Conservation (phyloP, 2,888 invertebrate species). For the Scaeva pyrastri region DNA sequence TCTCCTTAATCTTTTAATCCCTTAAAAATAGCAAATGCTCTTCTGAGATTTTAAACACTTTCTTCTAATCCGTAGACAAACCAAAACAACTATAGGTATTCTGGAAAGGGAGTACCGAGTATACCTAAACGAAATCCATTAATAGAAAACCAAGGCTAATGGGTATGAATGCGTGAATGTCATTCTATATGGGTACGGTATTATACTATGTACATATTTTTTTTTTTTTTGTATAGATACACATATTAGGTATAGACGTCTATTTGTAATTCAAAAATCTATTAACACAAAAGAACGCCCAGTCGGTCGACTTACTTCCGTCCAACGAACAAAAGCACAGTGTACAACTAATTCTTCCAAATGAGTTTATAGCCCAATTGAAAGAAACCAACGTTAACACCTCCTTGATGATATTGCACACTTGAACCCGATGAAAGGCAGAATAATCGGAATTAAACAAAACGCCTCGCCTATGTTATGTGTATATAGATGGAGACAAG, state of each 20-base stretch:
- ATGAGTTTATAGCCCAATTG: constrained; percentile 69
- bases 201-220: not conserved
- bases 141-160: constrained; percentile 51
- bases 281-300: constrained; percentile 53
- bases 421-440: constrained; percentile 38
- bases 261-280: constrained; percentile 34
- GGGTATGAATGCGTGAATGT: constrained; percentile 20
- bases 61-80: constrained; percentile 67
- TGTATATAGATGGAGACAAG: not conserved
- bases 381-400: constrained; percentile 69
- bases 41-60: constrained; percentile 69
- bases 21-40: constrained; percentile 70
- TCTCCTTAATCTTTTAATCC: constrained; percentile 66
- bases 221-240: too few species aligned
- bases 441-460: constrained; percentile 55
- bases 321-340: constrained; percentile 48
- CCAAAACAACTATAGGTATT: constrained; percentile 65
- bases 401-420: constrained; percentile 53
- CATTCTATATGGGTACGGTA: not conserved
- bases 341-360: constrained; percentile 61
- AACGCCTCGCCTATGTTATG: too few species aligned
- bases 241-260: not conserved
- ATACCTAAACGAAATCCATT: constrained; percentile 62
- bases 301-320: constrained; percentile 48
- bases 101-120: constrained; percentile 68